Evolutionary conservation across 2,113 vertebrate species (phyloP), one percentile per base, ranked within the genome.

Genomic region (Prunella himalayana): DNA sequence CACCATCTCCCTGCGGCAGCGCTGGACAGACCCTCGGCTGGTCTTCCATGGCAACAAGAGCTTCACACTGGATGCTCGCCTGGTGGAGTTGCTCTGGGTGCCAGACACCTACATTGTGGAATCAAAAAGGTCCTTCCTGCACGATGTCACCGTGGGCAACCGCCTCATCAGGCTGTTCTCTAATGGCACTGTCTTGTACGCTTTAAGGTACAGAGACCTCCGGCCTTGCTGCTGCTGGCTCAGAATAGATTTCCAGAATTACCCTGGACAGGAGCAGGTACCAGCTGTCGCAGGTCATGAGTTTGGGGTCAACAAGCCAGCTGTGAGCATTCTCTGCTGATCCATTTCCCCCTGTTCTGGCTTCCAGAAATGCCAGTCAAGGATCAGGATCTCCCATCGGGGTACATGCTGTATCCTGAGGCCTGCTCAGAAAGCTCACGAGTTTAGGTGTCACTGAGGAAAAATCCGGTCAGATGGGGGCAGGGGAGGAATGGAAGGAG

Each of bases 81-180:
- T 99, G 1, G 98, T 99, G 82, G 98, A 99, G 7, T 82, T 99
- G 91, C 98, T 99, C 56, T 99, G 99, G 99, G 98, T 99, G 71
- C 99, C 99, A 1, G 99, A 99, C 96, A 99, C 99, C 1, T 99
- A 99, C 86, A 99, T 99, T 13, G 98, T 99, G 25, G 98, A 99
- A 88, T 99, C 99, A 24, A 99, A 99, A 80, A 98, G 95, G 30
- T 99, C 99, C 93, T 99, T 99, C 92, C 98, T 99, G 82, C 99
- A 99, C 0, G 98, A 99, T 0, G 98, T 99, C 92, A 99, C 99
- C 0, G 98, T 99, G 96, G 98, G 99, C 56, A 99, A 99, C 90
- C 98, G 99, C 49, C 98, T 99, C 69, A 96, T 99, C 69, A 98
- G 99, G 42, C 97, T 99, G 60, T 99, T 99, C 97, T 98, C 98